Conservation (phyloP, 2,888 invertebrate genomes). For the Meandrusa payeni region DNA sequence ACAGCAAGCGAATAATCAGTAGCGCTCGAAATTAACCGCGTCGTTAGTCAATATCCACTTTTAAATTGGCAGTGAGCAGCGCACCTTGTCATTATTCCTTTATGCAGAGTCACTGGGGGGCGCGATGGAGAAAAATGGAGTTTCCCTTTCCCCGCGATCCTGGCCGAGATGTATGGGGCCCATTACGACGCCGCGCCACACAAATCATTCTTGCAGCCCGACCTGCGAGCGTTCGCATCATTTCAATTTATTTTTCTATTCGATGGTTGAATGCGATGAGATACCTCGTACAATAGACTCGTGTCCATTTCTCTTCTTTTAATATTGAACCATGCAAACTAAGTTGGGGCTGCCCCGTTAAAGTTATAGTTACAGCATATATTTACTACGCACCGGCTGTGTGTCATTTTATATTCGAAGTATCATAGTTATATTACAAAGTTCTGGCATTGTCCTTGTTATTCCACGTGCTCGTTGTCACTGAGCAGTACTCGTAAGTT, state of each 20-base stretch:
- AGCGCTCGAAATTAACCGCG: constrained; percentile 6
- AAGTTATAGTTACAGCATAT: too few relatives aligned
- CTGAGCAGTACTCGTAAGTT: too few relatives aligned
- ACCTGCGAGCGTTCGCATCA: constrained; percentile 35
- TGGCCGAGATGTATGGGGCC: constrained; percentile 38
- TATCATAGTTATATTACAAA: too few relatives aligned
- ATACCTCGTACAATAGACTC: constrained; percentile 19
- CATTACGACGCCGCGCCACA: constrained; percentile 46
- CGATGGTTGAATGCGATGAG: constrained; percentile 20
- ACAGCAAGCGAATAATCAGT: neutral
- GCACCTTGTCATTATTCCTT: constrained; percentile 28
- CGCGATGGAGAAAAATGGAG: constrained; percentile 39
- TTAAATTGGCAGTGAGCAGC: constrained; percentile 18
- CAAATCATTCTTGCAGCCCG: constrained; percentile 44
- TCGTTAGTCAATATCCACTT: constrained; percentile 14
- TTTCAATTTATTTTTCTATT: constrained; percentile 38
- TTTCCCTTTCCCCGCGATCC: constrained; percentile 29
- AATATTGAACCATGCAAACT: neutral
- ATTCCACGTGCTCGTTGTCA: too few relatives aligned
- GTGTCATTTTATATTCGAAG: too few relatives aligned
- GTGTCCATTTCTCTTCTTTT: constrained; percentile 11
- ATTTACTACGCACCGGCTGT: too few relatives aligned
- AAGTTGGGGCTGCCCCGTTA: too few relatives aligned
- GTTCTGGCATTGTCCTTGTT: too few relatives aligned
- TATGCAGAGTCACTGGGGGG: constrained; percentile 27